Base-by-base conservation (phyloP, 92 coral and sea anemone species). In the Actinostola sp. region DNA sequence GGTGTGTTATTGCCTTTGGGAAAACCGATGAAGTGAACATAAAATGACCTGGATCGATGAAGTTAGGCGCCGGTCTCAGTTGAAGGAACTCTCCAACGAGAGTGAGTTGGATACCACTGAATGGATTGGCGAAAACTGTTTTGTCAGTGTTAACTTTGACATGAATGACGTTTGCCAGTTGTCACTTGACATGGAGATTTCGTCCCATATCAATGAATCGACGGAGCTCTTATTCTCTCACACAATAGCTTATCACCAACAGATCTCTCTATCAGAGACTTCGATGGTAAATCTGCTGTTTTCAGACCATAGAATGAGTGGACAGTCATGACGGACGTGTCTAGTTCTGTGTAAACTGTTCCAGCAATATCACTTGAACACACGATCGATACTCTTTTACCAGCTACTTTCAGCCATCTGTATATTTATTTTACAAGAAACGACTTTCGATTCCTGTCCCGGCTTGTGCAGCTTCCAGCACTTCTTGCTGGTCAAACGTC, bases 181-280 rank as follows among this genome's bases (percentile, higher is more conserved):
- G 49, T 44, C 46, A 33, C 82, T 76, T 0, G 82, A 44, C 75
- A 76, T 76, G 33, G 73, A 64, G 0, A 46, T 35, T 28, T 76
- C 74, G 39, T 76, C 82, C 82, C 82, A 76, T n/a, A 76, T 76
- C 4, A 76, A 3, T 4, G 23, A 39, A 16, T 76, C 76, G 0
- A 45, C 29, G 0, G n/a, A 21, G 24, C 41, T 27, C 1, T n/a
- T n/a, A 67, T 12, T 25, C 75, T 48, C 26, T 77, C 69, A 2
- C 15, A 1, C 0, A 77, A 73, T 0, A 77, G 24, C 12, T 55
- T 53, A 28, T 77, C 57, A 0, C 35, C 31, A 8, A 16, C 1
- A 0, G 82, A 44, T 0, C 75, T 21, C 5, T 66, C 65, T 4
- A 77, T 33, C 0, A 77, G 67, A 20, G 29, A 17, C 0, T 31